These are phyloP conservation scores for Crossaster papposus DNA, from an alignment of 53 echinoderm and acorn worm species.

Conservation along the genomic window DNA sequence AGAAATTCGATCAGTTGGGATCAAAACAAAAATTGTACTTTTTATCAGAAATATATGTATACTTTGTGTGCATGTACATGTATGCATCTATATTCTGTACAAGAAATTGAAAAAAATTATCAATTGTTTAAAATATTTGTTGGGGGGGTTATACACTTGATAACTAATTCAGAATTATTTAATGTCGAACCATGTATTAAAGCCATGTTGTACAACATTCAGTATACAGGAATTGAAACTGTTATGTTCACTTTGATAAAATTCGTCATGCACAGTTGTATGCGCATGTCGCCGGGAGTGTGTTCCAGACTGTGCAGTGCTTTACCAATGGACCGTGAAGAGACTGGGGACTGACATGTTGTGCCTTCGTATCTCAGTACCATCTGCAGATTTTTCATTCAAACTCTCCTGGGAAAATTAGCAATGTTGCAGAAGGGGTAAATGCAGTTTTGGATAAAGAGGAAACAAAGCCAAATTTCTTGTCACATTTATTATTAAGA, in stretches of 20 bases:
- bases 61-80: no score
- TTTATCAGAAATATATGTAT: no score
- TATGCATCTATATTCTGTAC: no score
- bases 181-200: background rate
- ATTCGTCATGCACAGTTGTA: background rate
- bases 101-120: no score
- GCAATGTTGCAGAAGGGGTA: background rate
- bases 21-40: no score
- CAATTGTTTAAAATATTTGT: no score
- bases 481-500: no score
- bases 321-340: conserved; percentile 52
- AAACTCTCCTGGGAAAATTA: background rate
- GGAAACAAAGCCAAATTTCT: background rate
- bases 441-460: background rate
- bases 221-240: background rate
- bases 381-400: background rate
- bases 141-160: background rate
- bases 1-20: no score
- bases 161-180: background rate
- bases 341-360: conserved; percentile 56
- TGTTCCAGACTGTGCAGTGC: conserved; percentile 59
- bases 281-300: conserved; percentile 27
- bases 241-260: background rate
- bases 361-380: conserved; percentile 23
- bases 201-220: background rate